Base-by-base conservation (phyloP, 2,888 invertebrate species). In the Epinotia nisella region DNA sequence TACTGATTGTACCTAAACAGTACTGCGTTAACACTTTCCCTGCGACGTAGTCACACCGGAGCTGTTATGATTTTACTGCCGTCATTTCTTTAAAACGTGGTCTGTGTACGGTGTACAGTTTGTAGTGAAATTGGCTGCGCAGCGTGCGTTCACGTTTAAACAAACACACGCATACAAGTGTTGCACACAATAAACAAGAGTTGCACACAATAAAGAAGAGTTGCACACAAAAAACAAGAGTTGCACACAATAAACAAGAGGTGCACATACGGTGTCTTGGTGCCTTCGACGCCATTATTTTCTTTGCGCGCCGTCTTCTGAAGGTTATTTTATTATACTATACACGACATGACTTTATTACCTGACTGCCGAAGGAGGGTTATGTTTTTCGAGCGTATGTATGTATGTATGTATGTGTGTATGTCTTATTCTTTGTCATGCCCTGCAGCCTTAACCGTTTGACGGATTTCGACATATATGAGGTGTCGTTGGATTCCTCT, bases 31-130 rank as follows among this genome's bases (percentile, higher is more conserved):
- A 10, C 41, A 49, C n/a, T 51, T 49, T 17, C 13, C 13, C 56
- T 72, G 56, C 13, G 72, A 19, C 68, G 21, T 53, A 65, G 65
- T 64, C 56, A 49, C 56, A 73, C 58, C 11, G 11, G 67, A 64
- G 72, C 76, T 74, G 75, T 77, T 79, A 80, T 71, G 73, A 75
- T 82, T 85, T 83, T 83, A 86, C 80, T 80, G 79, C 77, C 68
- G 81, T 80, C 82, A 79, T 86, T 86, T 81, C 81, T 80, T 76
- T 76, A 80, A 82, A 80, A 86, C 87, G 86, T 86, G 86, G 82
- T 76, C 77, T 79, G 85, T 74, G 81, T 86, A 78, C 82, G 76
- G 85, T 74, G 81, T 86, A 78, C 82, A 76, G 74, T 78, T 75
- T 75, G 75, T 76, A 77, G 72, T 74, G 74, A 76, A 79, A 79